These are phyloP conservation scores for Napeogenes sylphis DNA, from an alignment of 2,888 invertebrate genomes.

Conservation along the genomic window DNA sequence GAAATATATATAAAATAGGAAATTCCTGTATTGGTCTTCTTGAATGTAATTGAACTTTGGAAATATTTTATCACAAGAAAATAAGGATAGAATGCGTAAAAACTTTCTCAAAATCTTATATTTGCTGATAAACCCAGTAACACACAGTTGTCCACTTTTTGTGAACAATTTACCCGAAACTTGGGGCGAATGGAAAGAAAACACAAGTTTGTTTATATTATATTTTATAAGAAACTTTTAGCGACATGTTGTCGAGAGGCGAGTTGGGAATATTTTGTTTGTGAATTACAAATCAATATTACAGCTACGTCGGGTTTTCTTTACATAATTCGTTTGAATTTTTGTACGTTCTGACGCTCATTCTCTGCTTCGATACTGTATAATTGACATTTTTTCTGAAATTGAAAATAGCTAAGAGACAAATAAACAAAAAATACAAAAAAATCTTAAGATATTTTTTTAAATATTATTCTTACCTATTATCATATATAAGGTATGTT, in stretches of 20 bases:
- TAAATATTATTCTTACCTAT: too few species aligned
- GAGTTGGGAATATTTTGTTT: conserved; percentile 28
- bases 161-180: conserved; percentile 16
- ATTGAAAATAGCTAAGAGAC: too few species aligned
- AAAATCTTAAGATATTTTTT: too few species aligned
- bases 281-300: conserved; percentile 26
- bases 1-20: too few species aligned
- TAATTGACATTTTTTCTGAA: too few species aligned
- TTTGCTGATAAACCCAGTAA: conserved; percentile 6
- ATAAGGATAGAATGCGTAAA: neutral
- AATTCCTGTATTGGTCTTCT: too few species aligned
- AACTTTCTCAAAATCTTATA: conserved; percentile 4
- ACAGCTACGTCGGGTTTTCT: neutral
- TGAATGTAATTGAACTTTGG: too few species aligned
- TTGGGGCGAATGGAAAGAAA: conserved; percentile 30
- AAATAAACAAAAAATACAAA: too few species aligned
- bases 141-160: conserved; percentile 23
- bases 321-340: neutral
- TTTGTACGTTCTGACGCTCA: neutral
- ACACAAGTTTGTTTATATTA: conserved; percentile 31
- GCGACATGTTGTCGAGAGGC: conserved; percentile 28
- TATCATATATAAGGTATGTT: too few species aligned
- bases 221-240: conserved; percentile 29
- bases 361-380: neutral
- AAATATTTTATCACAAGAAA: neutral